Percentiles rank a stretch among this genome's conserved stretches.
These are phyloP conservation scores for Zapus hudsonius DNA, from an alignment of 2,113 vertebrate genomes.

Conservation along the genomic window DNA sequence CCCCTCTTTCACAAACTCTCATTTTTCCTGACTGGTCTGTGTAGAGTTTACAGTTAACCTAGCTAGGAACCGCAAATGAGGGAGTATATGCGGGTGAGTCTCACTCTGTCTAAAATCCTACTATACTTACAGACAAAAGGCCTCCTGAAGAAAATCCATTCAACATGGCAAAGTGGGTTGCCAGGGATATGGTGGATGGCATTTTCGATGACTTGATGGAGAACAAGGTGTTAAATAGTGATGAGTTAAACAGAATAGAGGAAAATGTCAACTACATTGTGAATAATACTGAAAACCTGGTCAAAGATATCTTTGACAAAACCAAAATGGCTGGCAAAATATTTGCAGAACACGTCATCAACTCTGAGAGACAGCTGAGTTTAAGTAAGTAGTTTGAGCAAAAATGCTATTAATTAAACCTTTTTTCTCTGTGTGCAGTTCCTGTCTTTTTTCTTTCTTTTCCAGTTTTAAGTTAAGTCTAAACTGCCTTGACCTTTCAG, in stretches of 20 bases:
- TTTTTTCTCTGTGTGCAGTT: neutral
- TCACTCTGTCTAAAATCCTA: neutral
- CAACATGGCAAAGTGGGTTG: neutral
- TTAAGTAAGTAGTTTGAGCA: neutral
- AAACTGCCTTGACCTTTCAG: neutral
- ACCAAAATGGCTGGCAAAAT: neutral
- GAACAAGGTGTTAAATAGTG: neutral
- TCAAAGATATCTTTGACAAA: neutral
- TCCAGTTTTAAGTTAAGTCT: neutral
- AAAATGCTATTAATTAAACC: neutral
- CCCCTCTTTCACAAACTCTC: too few species aligned
- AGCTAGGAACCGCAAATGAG: too few species aligned
- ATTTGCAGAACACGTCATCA: neutral
- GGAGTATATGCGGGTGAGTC: too few species aligned
- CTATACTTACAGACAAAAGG: neutral
- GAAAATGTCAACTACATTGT: accelerated
- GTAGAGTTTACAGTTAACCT: too few species aligned
- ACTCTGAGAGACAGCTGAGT: neutral
- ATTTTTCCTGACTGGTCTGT: too few species aligned
- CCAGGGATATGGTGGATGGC: neutral
- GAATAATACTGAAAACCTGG: neutral
- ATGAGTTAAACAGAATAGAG: neutral
- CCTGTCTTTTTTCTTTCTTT: neutral
- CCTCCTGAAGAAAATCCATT: neutral
- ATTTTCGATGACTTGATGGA: conserved; percentile 17